These are phyloP conservation scores for Eupeodes corollae DNA, from an alignment of 1,140 invertebrate species.

Conservation along the genomic window DNA sequence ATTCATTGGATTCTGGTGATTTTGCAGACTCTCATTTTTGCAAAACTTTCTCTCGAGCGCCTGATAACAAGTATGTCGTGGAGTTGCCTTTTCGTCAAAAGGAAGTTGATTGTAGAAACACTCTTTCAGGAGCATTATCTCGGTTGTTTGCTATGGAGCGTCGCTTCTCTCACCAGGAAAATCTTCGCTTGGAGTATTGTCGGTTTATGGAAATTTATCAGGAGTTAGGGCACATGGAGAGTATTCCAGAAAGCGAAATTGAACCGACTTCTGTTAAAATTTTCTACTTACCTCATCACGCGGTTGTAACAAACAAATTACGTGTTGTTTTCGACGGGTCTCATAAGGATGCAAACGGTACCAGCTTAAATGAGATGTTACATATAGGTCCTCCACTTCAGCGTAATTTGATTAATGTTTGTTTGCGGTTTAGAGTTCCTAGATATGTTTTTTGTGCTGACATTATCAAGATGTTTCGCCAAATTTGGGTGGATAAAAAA, in stretches of 20 bases:
- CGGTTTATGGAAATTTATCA: constrained; percentile 24
- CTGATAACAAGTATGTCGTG: no score
- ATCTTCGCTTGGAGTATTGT: background rate
- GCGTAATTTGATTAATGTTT: constrained; percentile 26
- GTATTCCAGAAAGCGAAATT: constrained; percentile 24
- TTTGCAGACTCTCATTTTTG: no score
- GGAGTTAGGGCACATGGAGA: no score
- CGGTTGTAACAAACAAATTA: no score
- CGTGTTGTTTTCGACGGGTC: constrained; percentile 9
- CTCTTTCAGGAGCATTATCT: no score
- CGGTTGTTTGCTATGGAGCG: background rate
- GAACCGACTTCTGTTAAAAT: background rate
- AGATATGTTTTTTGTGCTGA: constrained; percentile 18
- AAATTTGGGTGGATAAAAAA: no score
- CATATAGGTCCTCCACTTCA: constrained; percentile 21
- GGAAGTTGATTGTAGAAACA: no score
- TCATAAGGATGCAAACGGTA: constrained; percentile 13
- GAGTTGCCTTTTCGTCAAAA: no score
- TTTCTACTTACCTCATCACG: background rate
- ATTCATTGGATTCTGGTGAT: no score
- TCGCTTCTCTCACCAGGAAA: background rate
- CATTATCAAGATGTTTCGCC: constrained; percentile 26
- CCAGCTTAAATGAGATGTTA: constrained; percentile 23
- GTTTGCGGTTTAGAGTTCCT: constrained; percentile 24
- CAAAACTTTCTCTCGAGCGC: no score